Evolutionary conservation across 2,888 invertebrate species (phyloP).

Genomic region (Teleogryllus oceanicus): DNA sequence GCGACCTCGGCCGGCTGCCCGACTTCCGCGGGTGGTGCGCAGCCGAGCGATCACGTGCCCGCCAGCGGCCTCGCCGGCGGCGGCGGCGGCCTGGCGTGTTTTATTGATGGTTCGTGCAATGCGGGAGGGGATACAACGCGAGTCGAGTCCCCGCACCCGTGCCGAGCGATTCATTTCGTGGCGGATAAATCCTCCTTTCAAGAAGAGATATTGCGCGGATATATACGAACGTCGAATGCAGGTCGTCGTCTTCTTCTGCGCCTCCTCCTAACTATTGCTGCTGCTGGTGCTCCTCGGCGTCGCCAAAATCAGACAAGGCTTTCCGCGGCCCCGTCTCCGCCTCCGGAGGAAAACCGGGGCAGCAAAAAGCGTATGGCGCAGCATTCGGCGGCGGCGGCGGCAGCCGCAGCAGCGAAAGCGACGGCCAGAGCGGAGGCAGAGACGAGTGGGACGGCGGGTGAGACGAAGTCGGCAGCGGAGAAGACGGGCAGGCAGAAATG

Average conservation of each 20-base stretch:
- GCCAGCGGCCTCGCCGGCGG: neutral
- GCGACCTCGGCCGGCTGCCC: no score
- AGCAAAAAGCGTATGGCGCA: neutral
- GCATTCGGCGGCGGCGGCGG: neutral
- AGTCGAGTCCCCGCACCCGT: neutral
- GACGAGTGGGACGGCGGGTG: neutral
- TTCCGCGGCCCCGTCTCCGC: neutral
- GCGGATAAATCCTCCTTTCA: constrained; percentile 1
- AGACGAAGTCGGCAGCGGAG: neutral
- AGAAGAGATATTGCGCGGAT: neutral
- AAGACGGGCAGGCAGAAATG: neutral
- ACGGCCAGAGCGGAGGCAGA: neutral
- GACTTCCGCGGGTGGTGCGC: no score
- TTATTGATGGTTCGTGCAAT: constrained; percentile 10
- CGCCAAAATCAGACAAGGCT: constrained; percentile 8
- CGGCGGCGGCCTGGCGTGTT: neutral
- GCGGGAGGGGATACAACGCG: neutral
- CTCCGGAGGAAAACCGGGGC: neutral
- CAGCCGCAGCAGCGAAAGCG: neutral
- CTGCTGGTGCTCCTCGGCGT: neutral
- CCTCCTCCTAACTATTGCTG: neutral
- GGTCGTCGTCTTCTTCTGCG: neutral
- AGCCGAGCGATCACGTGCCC: no score
- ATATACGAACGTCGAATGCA: constrained; percentile 18
- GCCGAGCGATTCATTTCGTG: constrained; percentile 18